Evolutionary conservation across 1,140 invertebrate species (phyloP).

Genomic region (Cotesia typhae): DNA sequence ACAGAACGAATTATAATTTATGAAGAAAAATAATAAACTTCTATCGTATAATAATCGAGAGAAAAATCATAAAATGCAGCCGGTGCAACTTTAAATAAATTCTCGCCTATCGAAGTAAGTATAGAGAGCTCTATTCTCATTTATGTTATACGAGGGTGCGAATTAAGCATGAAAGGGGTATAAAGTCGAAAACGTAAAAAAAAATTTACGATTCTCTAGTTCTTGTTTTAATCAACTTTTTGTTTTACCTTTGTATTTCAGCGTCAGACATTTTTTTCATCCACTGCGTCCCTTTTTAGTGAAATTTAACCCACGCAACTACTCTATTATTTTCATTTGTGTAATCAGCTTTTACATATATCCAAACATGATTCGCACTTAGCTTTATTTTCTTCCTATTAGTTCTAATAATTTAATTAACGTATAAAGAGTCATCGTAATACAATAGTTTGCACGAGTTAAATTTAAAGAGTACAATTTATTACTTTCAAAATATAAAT

Average conservation of each 20-base stretch:
- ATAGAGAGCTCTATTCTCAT: constrained; percentile 16
- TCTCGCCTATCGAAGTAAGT: constrained; percentile 25
- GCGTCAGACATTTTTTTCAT: constrained; percentile 26
- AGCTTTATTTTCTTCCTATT: constrained; percentile 17
- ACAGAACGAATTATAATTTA: constrained; percentile 26
- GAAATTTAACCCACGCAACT: constrained; percentile 37
- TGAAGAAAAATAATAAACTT: constrained; percentile 29
- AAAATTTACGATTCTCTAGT: constrained; percentile 55
- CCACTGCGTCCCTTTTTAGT: constrained; percentile 22
- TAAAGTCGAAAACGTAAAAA: constrained; percentile 22
- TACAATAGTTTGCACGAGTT: no score
- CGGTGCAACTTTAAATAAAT: constrained; percentile 43
- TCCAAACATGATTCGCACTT: constrained; percentile 45
- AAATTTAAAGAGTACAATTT: no score
- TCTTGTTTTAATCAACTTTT: constrained; percentile 59
- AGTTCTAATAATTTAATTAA: no score
- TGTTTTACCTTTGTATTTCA: constrained; percentile 51
- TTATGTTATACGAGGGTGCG: constrained; percentile 15
- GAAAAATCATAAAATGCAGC: constrained; percentile 40
- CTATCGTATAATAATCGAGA: background rate
- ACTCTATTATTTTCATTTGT: constrained; percentile 47
- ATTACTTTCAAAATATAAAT: no score
- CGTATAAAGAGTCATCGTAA: no score
- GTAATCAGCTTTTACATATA: constrained; percentile 60
- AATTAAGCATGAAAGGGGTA: constrained; percentile 22